A percentile compares a stretch with the other conserved stretches of the same genome.
phyloP scores from a whole-genome alignment of 2,797 vertebrate genomes.

The Glossophaga mutica region DNA sequence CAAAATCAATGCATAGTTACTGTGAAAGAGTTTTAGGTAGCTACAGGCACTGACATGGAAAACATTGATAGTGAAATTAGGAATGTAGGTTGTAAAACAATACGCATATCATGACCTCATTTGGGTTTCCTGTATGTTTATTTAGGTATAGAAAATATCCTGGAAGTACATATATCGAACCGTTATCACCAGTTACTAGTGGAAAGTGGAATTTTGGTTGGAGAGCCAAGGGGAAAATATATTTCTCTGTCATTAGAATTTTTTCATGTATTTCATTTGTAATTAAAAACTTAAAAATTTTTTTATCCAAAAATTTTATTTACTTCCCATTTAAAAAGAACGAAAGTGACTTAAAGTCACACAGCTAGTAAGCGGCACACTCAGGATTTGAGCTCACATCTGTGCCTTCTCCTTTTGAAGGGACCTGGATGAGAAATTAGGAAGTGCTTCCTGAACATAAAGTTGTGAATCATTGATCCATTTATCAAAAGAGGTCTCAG shows the following conservation, averaged over 20 bases:
- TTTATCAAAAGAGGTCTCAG: background rate
- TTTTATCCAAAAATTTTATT: background rate
- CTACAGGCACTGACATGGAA: background rate
- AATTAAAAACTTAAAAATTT: constrained; percentile 37
- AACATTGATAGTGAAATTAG: background rate
- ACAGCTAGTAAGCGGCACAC: background rate
- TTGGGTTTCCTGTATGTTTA: background rate
- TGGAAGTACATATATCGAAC: background rate
- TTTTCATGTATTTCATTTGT: constrained; percentile 22
- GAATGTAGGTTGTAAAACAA: background rate
- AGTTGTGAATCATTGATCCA: background rate
- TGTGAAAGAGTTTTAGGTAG: background rate
- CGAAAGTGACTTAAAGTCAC: background rate
- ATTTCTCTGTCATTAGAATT: background rate
- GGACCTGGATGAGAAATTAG: background rate
- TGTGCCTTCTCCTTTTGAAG: background rate
- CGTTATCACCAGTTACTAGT: background rate
- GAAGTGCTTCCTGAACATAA: background rate
- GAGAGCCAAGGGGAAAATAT: background rate
- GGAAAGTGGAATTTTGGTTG: background rate
- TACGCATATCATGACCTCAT: background rate
- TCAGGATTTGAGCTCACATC: background rate
- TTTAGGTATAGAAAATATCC: background rate
- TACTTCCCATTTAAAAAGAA: background rate
- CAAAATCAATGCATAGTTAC: background rate